Conservation (phyloP, 2,113 vertebrate species). For the Panthera uncia region DNA sequence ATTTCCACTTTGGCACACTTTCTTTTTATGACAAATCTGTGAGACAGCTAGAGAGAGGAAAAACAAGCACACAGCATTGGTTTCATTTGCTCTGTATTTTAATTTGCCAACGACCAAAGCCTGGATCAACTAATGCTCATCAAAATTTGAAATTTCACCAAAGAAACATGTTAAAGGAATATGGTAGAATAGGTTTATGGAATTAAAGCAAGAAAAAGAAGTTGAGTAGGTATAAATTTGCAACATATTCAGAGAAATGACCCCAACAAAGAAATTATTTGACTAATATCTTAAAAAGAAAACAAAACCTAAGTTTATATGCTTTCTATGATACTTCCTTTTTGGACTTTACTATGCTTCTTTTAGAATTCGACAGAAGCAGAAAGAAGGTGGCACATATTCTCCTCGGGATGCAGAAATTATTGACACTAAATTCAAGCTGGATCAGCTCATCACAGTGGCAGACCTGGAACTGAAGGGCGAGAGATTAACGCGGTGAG, state of each 20-base stretch:
- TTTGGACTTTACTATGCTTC: constrained; percentile 35
- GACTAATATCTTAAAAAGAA: background rate
- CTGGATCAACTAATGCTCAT: background rate
- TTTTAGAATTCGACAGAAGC: constrained; percentile 93
- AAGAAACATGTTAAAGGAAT: background rate
- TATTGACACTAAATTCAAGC: constrained; percentile 97
- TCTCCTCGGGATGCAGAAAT: constrained; percentile 97
- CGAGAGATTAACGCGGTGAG: constrained; percentile 97
- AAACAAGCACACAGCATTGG: background rate
- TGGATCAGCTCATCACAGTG: constrained; percentile 97
- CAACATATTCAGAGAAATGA: background rate
- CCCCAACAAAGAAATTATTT: constrained; percentile 9
- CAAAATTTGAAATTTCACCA: background rate
- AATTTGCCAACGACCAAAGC: background rate
- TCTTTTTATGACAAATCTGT: background rate
- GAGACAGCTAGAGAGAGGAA: background rate
- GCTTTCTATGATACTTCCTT: background rate
- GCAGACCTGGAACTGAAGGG: constrained; percentile 98
- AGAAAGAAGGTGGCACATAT: constrained; percentile 97
- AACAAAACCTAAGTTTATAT: background rate
- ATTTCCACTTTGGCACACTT: background rate
- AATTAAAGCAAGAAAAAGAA: constrained; percentile 25
- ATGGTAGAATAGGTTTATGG: background rate
- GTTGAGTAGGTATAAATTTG: background rate
- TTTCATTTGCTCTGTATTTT: background rate